Evolutionary conservation across 2,797 vertebrate species (phyloP).

Genomic region (Stomatorhinus walkeri): DNA sequence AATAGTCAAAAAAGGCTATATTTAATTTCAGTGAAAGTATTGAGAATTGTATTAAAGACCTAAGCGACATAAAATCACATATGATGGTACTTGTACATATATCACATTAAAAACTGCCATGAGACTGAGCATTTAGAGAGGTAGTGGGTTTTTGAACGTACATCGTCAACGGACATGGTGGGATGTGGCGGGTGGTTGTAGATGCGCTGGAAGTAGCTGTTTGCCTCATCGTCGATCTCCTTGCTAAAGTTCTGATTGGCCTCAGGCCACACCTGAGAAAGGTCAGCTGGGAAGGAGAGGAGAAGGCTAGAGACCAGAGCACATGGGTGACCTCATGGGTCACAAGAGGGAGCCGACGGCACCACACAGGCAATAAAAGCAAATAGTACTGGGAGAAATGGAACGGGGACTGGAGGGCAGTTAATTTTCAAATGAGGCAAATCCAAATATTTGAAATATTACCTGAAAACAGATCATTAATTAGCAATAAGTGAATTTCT

Average conservation of each 20-base stretch:
- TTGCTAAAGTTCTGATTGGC: conserved; percentile 99
- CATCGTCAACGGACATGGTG: conserved; percentile 99
- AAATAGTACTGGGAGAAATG: background rate
- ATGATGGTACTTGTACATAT: background rate
- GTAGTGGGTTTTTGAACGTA: conserved; percentile 46
- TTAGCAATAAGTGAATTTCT: background rate
- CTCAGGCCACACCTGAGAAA: conserved; percentile 99
- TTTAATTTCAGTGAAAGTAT: background rate
- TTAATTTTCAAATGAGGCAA: background rate
- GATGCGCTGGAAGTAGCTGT: conserved; percentile 98
- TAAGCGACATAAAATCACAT: background rate
- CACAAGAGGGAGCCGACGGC: background rate
- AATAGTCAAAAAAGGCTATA: background rate
- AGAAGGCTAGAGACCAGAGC: background rate
- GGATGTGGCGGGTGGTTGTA: conserved; percentile 99
- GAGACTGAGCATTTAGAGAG: background rate
- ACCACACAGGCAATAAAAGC: background rate
- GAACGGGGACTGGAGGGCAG: background rate
- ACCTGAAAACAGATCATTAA: background rate
- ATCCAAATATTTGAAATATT: background rate
- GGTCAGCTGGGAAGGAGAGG: conserved; percentile 71
- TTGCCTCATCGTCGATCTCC: conserved; percentile 98
- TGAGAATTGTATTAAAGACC: background rate
- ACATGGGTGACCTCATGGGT: background rate
- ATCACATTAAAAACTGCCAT: background rate